Evolutionary conservation across 2,797 vertebrate genomes (phyloP).

Genomic region (Neomorphus geoffroyi): DNA sequence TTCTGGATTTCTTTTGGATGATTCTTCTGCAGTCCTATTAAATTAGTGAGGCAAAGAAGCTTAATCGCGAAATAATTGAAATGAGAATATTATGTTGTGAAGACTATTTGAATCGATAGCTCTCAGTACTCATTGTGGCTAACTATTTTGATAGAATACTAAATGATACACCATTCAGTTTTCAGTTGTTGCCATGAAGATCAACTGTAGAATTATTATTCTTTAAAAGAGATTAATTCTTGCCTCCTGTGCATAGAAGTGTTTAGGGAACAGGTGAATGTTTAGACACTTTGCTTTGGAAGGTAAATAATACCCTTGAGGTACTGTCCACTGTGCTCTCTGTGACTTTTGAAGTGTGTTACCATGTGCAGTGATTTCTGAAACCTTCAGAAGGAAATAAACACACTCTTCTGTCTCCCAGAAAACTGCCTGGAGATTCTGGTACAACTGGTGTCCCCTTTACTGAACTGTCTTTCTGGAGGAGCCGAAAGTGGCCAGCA

Average conservation of each 20-base stretch:
- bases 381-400: background rate
- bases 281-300: constrained; percentile 21
- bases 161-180: background rate
- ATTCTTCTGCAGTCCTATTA: background rate
- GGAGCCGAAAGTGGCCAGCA: constrained; percentile 26
- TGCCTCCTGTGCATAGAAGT: background rate
- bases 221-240: constrained; percentile 30
- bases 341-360: constrained; percentile 14
- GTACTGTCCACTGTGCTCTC: background rate
- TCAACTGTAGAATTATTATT: background rate
- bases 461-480: background rate
- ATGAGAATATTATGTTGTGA: background rate
- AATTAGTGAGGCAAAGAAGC: background rate
- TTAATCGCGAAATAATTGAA: background rate
- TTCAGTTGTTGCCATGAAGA: background rate
- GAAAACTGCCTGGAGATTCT: constrained; percentile 6
- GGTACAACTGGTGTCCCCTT: background rate
- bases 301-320: constrained; percentile 32
- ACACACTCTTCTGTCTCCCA: background rate
- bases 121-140: background rate
- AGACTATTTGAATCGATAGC: background rate
- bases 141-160: background rate
- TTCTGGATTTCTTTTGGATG: background rate
- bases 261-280: background rate
- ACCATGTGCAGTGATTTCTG: background rate